Percentiles rank a stretch among this genome's conserved stretches.
These are phyloP conservation scores for Hydra vulgaris DNA, from an alignment of 30 jellyfish, hydroid and myxozoan species.

Conservation along the genomic window DNA sequence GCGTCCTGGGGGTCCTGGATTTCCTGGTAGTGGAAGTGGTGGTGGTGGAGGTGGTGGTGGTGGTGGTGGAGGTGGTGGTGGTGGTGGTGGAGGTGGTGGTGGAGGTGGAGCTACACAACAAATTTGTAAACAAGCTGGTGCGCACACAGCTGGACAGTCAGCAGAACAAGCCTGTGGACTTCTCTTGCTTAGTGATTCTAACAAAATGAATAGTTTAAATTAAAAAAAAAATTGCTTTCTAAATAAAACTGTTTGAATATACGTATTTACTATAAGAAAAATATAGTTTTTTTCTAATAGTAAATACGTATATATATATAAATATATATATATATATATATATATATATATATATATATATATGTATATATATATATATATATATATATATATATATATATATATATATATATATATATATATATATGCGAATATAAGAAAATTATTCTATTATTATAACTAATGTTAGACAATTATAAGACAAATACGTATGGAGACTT, in stretches of 20 bases:
- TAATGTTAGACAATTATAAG: too few relatives aligned
- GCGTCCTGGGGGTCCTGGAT: constrained; percentile 79
- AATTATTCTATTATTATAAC: too few relatives aligned
- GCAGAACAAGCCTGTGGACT: constrained; percentile 55
- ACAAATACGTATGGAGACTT: too few relatives aligned
- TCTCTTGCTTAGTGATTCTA: constrained; percentile 28
- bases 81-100: constrained; percentile 93
- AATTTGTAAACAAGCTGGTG: constrained; percentile 89
- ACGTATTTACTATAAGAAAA: too few relatives aligned
- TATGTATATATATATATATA: too few relatives aligned
- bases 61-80: constrained; percentile 87
- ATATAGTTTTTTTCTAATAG: too few relatives aligned
- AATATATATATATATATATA: too few relatives aligned
- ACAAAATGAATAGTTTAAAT: background rate
- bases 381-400: too few relatives aligned
- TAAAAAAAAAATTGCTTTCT: background rate
- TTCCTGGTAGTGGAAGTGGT: constrained; percentile 89
- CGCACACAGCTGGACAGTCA: constrained; percentile 87
- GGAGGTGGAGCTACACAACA: constrained; percentile 92
- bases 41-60: constrained; percentile 96
- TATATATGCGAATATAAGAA: too few relatives aligned
- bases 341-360: too few relatives aligned
- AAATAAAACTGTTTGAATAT: background rate
- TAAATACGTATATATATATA: too few relatives aligned
- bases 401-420: too few relatives aligned